Evolutionary conservation across 2,113 vertebrate genomes (phyloP), one percentile per base, ranked within the genome.

Genomic region (Perca schrenkii): DNA sequence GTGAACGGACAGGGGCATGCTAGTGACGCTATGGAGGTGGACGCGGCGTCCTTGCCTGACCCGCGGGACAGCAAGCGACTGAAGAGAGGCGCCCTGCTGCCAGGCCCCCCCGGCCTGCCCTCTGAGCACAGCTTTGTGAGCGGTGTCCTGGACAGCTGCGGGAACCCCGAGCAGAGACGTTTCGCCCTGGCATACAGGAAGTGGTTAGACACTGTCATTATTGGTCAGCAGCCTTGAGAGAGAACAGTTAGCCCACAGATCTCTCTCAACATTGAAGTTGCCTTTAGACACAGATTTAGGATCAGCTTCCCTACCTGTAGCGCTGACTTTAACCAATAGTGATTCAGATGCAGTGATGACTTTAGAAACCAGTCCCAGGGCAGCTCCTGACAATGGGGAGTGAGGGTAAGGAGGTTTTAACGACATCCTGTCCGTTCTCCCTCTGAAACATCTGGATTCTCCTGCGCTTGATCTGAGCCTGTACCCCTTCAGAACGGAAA

Each of bases 171-270:
- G 86, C 97, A 99, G 94, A 96, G 94, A 90, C 95, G 96, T 77
- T 99, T 98, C 86, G 98, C 97, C 68, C 89, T 93, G 76, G 96
- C 97, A 19, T 99, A 99, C 85, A 96, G 90, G 77, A 99, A 97
- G 92, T 99, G 98, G 98, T 93, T 99, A 83, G 95, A 97, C 80
- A 96, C 94, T 0, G 94, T 98, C 72, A 91, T 97, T 82, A 91
- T 97, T 82, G 94, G 92, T 94, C 96, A 96, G 69, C 97, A 95
- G 95, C 91, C 84, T 34, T 88, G 83, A 93, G 75, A 46, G 15
- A 53, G 46, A 52, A 49, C 63, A 12, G 22, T n/a, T 43, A 49
- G n/a, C 54, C n/a, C 61, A 4, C 17, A 0, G 13, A 15, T 43
- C 47, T 74, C 66, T 64, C 68, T 63, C 64, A 61, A 72, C 71